phyloP scores from a whole-genome alignment of 2,113 vertebrate species.

The Thomomys bottae region DNA sequence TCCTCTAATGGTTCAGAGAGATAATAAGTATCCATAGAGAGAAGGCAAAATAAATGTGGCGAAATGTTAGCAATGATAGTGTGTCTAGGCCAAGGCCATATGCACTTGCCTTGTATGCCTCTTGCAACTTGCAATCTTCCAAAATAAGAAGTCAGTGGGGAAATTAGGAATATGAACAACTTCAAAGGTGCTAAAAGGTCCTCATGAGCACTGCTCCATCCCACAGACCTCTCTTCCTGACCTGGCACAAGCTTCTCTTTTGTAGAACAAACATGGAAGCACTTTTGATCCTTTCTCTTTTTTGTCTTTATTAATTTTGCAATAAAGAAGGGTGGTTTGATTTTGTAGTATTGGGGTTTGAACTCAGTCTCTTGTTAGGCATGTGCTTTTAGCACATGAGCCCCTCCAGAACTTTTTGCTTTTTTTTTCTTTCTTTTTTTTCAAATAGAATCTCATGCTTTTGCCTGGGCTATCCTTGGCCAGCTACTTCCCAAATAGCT shows the following conservation, averaged over 20 bases:
- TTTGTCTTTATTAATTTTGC: neutral
- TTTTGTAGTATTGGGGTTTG: no score
- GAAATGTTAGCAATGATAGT: neutral
- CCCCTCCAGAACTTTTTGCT: no score
- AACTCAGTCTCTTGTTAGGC: no score
- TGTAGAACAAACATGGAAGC: neutral
- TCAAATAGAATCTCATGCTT: no score
- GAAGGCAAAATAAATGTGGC: neutral
- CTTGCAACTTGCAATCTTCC: conserved; percentile 26
- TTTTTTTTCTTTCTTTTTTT: no score
- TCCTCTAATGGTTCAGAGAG: conserved; percentile 13
- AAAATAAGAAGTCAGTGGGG: neutral
- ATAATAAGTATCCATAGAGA: neutral
- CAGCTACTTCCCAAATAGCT: no score
- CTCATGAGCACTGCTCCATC: neutral
- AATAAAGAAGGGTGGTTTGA: neutral
- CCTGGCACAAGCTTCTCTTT: neutral
- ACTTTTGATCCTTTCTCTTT: neutral
- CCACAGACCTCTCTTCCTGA: neutral
- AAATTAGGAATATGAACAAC: neutral
- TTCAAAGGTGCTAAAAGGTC: neutral
- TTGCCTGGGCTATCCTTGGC: no score
- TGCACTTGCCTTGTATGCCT: neutral
- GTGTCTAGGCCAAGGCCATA: neutral
- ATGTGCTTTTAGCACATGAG: no score